phyloP scores from a whole-genome alignment of 2,797 vertebrate species.

The Loris lydekkerianus region DNA sequence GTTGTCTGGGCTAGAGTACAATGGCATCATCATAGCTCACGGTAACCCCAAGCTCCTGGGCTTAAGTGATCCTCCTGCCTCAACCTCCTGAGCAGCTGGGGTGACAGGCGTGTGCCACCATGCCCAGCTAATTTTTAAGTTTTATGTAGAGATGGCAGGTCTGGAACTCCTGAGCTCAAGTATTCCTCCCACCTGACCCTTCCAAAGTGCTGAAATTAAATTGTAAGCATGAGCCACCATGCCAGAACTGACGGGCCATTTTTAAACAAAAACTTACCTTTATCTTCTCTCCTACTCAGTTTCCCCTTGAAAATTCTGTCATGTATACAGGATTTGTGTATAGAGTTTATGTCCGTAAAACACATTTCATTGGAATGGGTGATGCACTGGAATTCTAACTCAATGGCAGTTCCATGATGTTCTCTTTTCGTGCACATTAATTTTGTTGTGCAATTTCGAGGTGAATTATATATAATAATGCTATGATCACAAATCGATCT shows the following conservation, averaged over 20 bases:
- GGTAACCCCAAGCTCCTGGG: not conserved
- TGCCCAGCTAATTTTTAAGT: not conserved
- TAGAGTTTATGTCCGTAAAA: not conserved
- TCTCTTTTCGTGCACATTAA: not conserved
- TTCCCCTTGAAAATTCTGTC: slow-evolving; percentile 19
- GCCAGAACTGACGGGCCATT: not conserved
- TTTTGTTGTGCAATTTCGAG: slow-evolving; percentile 18
- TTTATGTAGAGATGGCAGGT: not conserved
- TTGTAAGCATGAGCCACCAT: not conserved
- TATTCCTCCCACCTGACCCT: not conserved
- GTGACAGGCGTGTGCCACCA: not conserved
- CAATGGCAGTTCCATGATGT: not conserved
- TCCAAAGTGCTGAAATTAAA: not conserved
- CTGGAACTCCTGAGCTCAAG: not conserved
- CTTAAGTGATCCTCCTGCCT: not conserved
- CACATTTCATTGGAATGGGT: not conserved
- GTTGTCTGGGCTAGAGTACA: not conserved
- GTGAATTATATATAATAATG: not conserved
- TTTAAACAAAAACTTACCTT: not conserved
- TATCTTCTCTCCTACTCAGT: not conserved
- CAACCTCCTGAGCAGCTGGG: not conserved
- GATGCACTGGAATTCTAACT: not conserved
- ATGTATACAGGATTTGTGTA: not conserved
- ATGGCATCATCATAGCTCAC: not conserved
- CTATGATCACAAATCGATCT: not conserved